phyloP scores from a whole-genome alignment of 2,797 vertebrate genomes.

The Aythya fuligula region DNA sequence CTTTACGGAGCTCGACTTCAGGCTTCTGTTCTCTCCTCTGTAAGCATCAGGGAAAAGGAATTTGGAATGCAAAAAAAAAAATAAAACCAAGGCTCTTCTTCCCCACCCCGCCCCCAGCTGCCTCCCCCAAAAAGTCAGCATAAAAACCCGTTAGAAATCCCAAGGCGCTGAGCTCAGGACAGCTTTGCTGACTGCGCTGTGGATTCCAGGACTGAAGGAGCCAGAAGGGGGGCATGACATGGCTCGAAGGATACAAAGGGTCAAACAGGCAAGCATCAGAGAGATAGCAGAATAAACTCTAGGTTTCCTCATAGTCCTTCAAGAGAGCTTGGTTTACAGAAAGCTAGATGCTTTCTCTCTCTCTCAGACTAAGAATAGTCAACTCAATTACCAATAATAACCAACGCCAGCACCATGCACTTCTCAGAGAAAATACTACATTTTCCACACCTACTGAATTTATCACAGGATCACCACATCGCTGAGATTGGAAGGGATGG shows the following conservation, averaged over 20 bases:
- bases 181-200: background rate
- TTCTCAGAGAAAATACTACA: background rate
- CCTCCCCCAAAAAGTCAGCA: background rate
- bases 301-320: background rate
- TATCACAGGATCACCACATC: background rate
- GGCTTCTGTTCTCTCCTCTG: background rate
- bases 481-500: background rate
- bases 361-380: background rate
- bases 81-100: background rate
- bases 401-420: background rate
- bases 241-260: background rate
- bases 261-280: background rate
- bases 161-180: background rate
- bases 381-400: background rate
- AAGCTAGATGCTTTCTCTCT: background rate
- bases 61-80: background rate
- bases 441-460: background rate
- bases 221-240: background rate
- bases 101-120: background rate
- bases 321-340: background rate
- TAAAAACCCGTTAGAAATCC: background rate
- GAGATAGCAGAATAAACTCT: fast-evolving
- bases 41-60: background rate
- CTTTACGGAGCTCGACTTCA: background rate
- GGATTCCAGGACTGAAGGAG: background rate